These are phyloP conservation scores for Bostrychus sinensis DNA, from an alignment of 2,113 vertebrate genomes.

Conservation along the genomic window DNA sequence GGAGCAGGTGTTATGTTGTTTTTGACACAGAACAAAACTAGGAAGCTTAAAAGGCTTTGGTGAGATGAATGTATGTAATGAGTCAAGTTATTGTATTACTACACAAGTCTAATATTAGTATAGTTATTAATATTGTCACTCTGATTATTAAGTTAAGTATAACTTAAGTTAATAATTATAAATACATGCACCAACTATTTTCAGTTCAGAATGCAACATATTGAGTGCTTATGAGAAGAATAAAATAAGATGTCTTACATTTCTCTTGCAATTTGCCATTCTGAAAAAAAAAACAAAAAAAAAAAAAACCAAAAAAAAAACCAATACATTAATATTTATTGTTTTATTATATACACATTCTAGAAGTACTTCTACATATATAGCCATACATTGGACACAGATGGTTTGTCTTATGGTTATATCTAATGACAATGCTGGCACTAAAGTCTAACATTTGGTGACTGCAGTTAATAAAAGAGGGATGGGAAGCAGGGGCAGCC, in stretches of 20 bases:
- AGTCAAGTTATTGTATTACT: constrained; percentile 69
- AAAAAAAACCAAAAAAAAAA: constrained; percentile 33
- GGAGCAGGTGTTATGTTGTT: constrained; percentile 19
- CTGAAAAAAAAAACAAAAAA: constrained; percentile 81
- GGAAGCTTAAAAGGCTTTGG: constrained; percentile 74
- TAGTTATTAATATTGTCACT: constrained; percentile 28
- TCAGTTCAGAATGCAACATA: not conserved
- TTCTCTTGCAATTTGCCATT: constrained; percentile 87
- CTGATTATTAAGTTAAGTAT: too few relatives aligned
- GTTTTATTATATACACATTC: not conserved
- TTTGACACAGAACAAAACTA: constrained; percentile 68
- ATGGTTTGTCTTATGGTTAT: not conserved
- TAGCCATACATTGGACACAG: not conserved
- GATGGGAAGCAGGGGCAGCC: constrained; percentile 48
- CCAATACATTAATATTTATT: constrained; percentile 22
- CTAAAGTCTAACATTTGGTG: not conserved
- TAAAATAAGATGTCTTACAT: constrained; percentile 89
- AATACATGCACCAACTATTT: constrained; percentile 10
- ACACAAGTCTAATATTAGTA: constrained; percentile 19
- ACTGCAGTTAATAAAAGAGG: not conserved
- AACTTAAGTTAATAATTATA: too few relatives aligned
- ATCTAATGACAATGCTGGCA: not conserved
- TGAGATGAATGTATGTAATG: constrained; percentile 67
- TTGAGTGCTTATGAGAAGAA: too few relatives aligned
- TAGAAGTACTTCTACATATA: not conserved